Evolutionary conservation across 2,797 vertebrate genomes (phyloP).

Genomic region (Sebastes taczanowskii): DNA sequence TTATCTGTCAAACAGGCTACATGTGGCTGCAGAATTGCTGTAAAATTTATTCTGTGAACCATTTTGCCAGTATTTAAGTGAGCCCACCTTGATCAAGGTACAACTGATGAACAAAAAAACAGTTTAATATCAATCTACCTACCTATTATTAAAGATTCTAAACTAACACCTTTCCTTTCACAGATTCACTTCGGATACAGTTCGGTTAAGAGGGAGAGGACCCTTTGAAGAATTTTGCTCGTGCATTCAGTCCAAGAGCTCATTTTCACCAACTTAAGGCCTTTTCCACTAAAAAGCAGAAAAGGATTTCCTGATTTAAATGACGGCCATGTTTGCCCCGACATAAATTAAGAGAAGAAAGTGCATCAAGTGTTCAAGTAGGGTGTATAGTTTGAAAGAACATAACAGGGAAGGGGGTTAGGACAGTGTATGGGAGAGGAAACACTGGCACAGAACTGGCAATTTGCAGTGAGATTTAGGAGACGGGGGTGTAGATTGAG

Average conservation of each 20-base stretch:
- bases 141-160: slow-evolving; percentile 47
- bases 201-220: slow-evolving; percentile 60
- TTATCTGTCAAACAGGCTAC: slow-evolving; percentile 26
- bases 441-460: slow-evolving; percentile 65
- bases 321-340: slow-evolving; percentile 62
- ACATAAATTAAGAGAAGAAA: slow-evolving; percentile 88
- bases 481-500: slow-evolving; percentile 7
- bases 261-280: slow-evolving; percentile 61
- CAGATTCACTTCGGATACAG: slow-evolving; percentile 72
- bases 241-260: slow-evolving; percentile 52
- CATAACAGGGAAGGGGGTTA: not conserved
- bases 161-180: slow-evolving; percentile 73
- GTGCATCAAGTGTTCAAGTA: slow-evolving; percentile 99
- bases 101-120: slow-evolving; percentile 40
- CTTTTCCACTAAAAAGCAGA: slow-evolving; percentile 59
- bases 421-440: not conserved
- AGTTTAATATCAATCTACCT: slow-evolving; percentile 13
- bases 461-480: not conserved
- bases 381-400: slow-evolving; percentile 79
- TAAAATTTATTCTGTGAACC: slow-evolving; percentile 66
- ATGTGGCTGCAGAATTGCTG: slow-evolving; percentile 47
- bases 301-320: slow-evolving; percentile 73
- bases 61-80: slow-evolving; percentile 44
- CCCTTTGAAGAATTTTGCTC: slow-evolving; percentile 38
- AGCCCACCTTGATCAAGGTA: slow-evolving; percentile 56